A percentile compares a stretch with the other conserved stretches of the same genome.
Evolutionary conservation across 2,797 vertebrate species (phyloP).

Genomic region (Semaprochilodus insignis): DNA sequence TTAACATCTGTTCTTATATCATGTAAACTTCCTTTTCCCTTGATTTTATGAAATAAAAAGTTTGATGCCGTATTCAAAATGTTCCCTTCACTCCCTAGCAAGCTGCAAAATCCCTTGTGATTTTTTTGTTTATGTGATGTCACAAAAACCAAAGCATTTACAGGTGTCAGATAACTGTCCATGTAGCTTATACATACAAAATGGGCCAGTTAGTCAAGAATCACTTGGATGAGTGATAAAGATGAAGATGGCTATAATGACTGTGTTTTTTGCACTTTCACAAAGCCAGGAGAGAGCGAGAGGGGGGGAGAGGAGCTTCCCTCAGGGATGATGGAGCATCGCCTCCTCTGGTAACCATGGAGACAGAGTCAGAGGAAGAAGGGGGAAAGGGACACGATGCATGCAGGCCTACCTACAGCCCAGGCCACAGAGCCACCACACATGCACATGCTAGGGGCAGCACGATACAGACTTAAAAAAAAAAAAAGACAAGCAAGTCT

Average conservation of each 20-base stretch:
- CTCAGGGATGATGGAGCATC: constrained; percentile 8
- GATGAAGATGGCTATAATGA: constrained; percentile 23
- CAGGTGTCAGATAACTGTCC: constrained; percentile 38
- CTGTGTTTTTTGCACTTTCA: constrained; percentile 35
- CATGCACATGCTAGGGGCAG: background rate
- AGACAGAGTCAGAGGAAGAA: constrained; percentile 17
- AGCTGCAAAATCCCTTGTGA: too few relatives aligned
- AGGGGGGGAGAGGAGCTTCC: constrained; percentile 13
- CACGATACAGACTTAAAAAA: background rate
- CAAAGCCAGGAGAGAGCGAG: constrained; percentile 28
- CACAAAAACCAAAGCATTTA: too few relatives aligned
- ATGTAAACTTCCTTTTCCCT: too few relatives aligned
- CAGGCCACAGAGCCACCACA: constrained; percentile 5
- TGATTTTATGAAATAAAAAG: too few relatives aligned
- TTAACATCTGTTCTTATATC: too few relatives aligned
- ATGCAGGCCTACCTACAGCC: constrained; percentile 31
- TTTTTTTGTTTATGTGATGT: too few relatives aligned
- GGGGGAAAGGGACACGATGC: constrained; percentile 4
- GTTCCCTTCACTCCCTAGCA: too few relatives aligned
- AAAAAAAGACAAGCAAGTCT: background rate
- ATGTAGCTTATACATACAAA: constrained; percentile 22
- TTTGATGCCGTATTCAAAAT: too few relatives aligned
- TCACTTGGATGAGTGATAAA: constrained; percentile 11
- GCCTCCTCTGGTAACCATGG: constrained; percentile 18
- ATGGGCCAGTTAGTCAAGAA: background rate